phyloP scores from a whole-genome alignment of 2,797 vertebrate species.

The Hoplostethus mediterraneus region DNA sequence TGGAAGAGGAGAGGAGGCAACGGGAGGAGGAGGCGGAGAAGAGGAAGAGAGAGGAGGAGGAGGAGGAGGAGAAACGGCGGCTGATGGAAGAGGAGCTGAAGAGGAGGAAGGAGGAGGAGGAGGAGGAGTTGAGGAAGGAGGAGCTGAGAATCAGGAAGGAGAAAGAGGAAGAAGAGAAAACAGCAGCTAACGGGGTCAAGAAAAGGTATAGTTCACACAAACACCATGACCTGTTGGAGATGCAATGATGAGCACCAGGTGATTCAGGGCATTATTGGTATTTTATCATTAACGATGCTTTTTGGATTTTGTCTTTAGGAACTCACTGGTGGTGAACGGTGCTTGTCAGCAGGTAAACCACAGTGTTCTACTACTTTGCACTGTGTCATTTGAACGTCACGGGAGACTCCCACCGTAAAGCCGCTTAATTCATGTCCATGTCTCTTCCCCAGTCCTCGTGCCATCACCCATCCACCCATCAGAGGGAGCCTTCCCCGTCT shows the following conservation, averaged over 20 bases:
- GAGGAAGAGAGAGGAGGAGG: constrained; percentile 65
- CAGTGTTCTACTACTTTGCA: background rate
- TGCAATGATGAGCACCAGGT: background rate
- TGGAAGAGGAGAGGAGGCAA: constrained; percentile 43
- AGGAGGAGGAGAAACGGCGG: constrained; percentile 38
- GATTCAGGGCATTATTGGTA: background rate
- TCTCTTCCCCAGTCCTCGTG: background rate
- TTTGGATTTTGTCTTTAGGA: constrained; percentile 57
- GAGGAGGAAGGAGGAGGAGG: constrained; percentile 48
- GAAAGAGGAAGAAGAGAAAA: constrained; percentile 60
- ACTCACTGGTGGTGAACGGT: constrained; percentile 64
- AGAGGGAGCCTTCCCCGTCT: constrained; percentile 80
- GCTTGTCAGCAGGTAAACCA: constrained; percentile 75
- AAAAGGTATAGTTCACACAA: constrained; percentile 64
- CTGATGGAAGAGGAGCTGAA: constrained; percentile 40
- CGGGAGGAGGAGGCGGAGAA: constrained; percentile 60
- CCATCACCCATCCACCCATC: constrained; percentile 6
- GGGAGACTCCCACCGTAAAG: background rate
- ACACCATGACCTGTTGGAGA: background rate
- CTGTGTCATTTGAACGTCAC: background rate
- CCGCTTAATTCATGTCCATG: background rate
- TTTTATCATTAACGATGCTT: background rate
- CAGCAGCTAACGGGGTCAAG: constrained; percentile 56
- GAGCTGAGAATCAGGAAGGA: constrained; percentile 56
- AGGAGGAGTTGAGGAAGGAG: constrained; percentile 43